phyloP scores from a whole-genome alignment of 2,888 invertebrate species.

The Aspidiotus destructor region DNA sequence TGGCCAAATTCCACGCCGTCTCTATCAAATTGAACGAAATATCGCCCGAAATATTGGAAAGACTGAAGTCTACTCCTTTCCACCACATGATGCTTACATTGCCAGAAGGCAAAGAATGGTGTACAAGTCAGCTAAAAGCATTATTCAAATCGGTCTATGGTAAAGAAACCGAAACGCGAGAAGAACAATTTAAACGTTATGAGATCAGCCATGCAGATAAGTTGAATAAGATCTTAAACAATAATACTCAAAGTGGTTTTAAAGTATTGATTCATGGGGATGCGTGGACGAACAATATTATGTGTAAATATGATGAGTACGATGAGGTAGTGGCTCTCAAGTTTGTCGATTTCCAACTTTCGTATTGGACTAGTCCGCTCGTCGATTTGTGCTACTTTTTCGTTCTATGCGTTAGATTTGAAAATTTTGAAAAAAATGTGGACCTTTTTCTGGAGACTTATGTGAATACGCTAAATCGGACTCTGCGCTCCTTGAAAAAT shows the following conservation, averaged over 20 bases:
- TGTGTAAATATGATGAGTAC: constrained; percentile 34
- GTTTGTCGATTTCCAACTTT: constrained; percentile 34
- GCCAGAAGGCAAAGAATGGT: background rate
- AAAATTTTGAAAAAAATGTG: constrained; percentile 20
- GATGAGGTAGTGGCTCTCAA: constrained; percentile 5
- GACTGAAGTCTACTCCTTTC: background rate
- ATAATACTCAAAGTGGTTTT: background rate
- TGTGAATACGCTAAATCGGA: constrained; percentile 20
- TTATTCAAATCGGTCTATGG: background rate
- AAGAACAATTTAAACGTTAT: background rate
- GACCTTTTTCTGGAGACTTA: constrained; percentile 25
- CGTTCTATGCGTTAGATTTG: constrained; percentile 27
- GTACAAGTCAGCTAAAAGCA: background rate
- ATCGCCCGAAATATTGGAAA: background rate
- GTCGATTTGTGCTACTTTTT: constrained; percentile 34
- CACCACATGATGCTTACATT: background rate
- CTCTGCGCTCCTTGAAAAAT: constrained; percentile 12
- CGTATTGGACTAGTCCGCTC: constrained; percentile 29
- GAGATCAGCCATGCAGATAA: background rate
- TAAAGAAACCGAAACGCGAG: background rate
- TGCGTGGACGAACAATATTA: constrained; percentile 21
- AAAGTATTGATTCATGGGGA: constrained; percentile 21
- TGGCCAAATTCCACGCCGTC: constrained; percentile 27
- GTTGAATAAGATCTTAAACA: background rate
- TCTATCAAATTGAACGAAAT: background rate